A percentile compares a stretch with the other conserved stretches of the same genome.
Conservation (phyloP, 1,140 invertebrate genomes). For the Oscheius sp. region DNA sequence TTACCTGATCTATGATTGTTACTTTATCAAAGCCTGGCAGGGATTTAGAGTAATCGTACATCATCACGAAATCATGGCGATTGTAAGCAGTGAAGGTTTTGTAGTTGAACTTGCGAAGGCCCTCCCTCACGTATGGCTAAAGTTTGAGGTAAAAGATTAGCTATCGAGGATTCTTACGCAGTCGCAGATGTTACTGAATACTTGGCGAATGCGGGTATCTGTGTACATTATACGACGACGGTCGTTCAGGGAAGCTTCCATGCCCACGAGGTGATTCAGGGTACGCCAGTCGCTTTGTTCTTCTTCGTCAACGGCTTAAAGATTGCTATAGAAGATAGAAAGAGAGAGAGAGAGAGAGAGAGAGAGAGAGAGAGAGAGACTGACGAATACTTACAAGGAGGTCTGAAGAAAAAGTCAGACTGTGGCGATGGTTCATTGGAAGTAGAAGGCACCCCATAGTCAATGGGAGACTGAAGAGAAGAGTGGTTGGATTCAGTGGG, state of each 20-base stretch:
- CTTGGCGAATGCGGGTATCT: slow-evolving; percentile 22
- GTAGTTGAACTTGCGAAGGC: slow-evolving; percentile 30
- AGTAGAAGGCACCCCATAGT: neutral
- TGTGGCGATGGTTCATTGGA: neutral
- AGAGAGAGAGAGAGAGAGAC: neutral
- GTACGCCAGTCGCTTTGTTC: neutral
- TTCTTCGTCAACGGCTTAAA: neutral
- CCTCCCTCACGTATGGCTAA: slow-evolving; percentile 35
- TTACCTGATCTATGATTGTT: slow-evolving; percentile 18
- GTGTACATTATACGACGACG: slow-evolving; percentile 38
- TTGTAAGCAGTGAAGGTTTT: slow-evolving; percentile 26
- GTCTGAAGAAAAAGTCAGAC: neutral
- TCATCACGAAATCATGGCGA: slow-evolving; percentile 37
- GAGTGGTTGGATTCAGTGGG: neutral
- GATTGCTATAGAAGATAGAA: slow-evolving; percentile 14
- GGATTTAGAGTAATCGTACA: slow-evolving; percentile 27
- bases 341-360: neutral
- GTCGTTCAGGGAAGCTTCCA: slow-evolving; percentile 36
- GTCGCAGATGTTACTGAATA: slow-evolving; percentile 33
- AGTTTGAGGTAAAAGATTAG: neutral
- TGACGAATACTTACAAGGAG: slow-evolving; percentile 5
- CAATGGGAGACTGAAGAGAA: neutral
- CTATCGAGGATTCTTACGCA: slow-evolving; percentile 14
- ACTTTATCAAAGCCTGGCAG: slow-evolving; percentile 32
- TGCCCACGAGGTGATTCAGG: slow-evolving; percentile 19